These are phyloP conservation scores for Lithosia quadra DNA, from an alignment of 2,888 invertebrate genomes.

Conservation along the genomic window DNA sequence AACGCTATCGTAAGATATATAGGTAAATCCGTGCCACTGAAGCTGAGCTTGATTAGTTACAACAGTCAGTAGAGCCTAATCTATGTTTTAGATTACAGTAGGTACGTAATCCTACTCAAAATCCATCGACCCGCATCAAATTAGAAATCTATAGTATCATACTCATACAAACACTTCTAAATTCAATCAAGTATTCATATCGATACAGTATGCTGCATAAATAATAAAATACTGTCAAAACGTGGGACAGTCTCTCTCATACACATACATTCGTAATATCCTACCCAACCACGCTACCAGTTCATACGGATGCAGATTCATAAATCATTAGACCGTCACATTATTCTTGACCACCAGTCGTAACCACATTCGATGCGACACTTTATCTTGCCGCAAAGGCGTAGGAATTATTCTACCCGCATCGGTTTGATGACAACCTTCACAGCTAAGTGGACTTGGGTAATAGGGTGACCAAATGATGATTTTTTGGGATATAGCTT, in stretches of 20 bases:
- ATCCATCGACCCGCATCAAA: not conserved
- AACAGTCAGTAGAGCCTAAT: not conserved
- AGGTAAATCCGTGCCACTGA: not conserved
- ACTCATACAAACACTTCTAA: not conserved
- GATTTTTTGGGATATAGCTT: not conserved
- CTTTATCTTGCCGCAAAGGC: slow-evolving; percentile 60
- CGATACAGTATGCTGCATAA: not conserved
- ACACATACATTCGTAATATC: slow-evolving; percentile 33
- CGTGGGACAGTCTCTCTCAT: not conserved
- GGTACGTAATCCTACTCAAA: not conserved
- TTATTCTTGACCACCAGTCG: slow-evolving; percentile 53
- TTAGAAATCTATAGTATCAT: not conserved
- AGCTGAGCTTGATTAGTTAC: not conserved
- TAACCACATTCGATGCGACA: slow-evolving; percentile 46
- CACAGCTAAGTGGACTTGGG: slow-evolving; percentile 55
- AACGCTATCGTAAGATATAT: not conserved
- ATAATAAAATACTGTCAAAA: slow-evolving; percentile 5
- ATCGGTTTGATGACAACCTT: slow-evolving; percentile 61
- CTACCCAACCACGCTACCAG: slow-evolving; percentile 22
- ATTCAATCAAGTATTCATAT: not conserved
- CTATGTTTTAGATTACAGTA: too few relatives aligned
- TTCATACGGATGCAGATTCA: slow-evolving; percentile 39
- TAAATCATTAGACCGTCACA: slow-evolving; percentile 51
- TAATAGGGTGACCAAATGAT: slow-evolving; percentile 6
- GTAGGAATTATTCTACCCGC: slow-evolving; percentile 68